Evolutionary conservation across 1,140 invertebrate genomes (phyloP).

Genomic region (Carposina sasakii): DNA sequence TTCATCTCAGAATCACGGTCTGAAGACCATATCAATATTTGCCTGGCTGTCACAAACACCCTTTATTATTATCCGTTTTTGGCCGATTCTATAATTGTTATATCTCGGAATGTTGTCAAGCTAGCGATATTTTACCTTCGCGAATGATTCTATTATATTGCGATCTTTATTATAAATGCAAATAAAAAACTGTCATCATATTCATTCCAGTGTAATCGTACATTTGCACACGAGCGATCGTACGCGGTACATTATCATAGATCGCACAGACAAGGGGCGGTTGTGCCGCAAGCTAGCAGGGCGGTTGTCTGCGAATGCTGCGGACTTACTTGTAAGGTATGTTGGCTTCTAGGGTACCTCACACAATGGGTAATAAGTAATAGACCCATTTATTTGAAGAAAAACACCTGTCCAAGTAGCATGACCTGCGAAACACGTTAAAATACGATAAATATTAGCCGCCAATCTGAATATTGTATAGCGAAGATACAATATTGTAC

Average conservation of each 20-base stretch:
- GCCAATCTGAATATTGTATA: background rate
- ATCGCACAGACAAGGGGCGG: background rate
- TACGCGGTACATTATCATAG: conserved; percentile 34
- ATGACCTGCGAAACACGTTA: background rate
- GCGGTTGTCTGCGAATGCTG: background rate
- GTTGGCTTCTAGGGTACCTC: background rate
- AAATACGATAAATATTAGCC: no score
- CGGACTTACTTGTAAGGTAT: background rate
- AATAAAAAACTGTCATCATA: no score
- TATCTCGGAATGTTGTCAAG: no score
- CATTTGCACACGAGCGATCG: conserved; percentile 30
- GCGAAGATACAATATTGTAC: background rate
- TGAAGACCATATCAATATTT: no score
- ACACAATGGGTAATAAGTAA: background rate
- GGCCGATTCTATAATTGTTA: no score
- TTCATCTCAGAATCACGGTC: no score
- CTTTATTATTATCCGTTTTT: no score
- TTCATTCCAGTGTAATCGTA: conserved; percentile 38
- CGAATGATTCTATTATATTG: no score
- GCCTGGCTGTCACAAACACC: no score
- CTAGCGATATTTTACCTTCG: no score
- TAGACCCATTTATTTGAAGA: background rate
- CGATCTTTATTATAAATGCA: no score
- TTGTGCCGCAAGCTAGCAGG: background rate
- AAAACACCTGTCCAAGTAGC: background rate